phyloP scores from a whole-genome alignment of 2,888 invertebrate genomes.

The Sesia apiformis region DNA sequence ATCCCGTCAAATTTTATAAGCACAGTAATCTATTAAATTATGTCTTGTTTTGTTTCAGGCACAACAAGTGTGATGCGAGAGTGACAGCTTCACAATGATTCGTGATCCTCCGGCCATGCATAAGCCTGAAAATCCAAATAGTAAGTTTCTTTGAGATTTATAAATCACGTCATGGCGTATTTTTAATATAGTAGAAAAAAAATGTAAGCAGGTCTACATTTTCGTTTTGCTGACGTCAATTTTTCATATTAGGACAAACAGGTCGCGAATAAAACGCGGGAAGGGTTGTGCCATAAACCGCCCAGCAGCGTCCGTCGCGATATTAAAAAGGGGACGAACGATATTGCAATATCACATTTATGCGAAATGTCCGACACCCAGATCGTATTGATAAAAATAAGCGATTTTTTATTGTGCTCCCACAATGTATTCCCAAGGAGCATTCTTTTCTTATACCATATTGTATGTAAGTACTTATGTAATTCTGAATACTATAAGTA shows the following conservation, averaged over 20 bases:
- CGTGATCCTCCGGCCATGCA: conserved; percentile 74
- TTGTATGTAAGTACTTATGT: too few relatives aligned
- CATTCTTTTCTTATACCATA: conserved; percentile 16
- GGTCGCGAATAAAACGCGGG: conserved; percentile 71
- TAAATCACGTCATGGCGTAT: not conserved
- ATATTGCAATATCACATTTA: conserved; percentile 75
- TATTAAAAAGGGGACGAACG: conserved; percentile 74
- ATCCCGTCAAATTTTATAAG: too few relatives aligned
- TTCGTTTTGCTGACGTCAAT: conserved; percentile 67
- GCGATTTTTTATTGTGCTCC: conserved; percentile 69
- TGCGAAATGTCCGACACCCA: conserved; percentile 73
- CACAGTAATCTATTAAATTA: too few relatives aligned
- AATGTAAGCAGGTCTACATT: conserved; percentile 38
- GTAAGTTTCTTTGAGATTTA: conserved; percentile 35
- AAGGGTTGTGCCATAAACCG: conserved; percentile 74
- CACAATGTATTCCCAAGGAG: conserved; percentile 39
- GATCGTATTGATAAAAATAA: conserved; percentile 75
- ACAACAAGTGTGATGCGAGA: conserved; percentile 48
- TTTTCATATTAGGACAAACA: conserved; percentile 74
- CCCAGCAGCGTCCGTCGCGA: conserved; percentile 67
- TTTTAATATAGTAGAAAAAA: conserved; percentile 10
- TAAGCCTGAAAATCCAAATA: conserved; percentile 58
- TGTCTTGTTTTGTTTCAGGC: conserved; percentile 41
- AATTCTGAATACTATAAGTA: too few relatives aligned
- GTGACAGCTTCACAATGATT: conserved; percentile 63